Evolutionary conservation across 2,113 vertebrate species (phyloP).

Genomic region (Petroica traversi): DNA sequence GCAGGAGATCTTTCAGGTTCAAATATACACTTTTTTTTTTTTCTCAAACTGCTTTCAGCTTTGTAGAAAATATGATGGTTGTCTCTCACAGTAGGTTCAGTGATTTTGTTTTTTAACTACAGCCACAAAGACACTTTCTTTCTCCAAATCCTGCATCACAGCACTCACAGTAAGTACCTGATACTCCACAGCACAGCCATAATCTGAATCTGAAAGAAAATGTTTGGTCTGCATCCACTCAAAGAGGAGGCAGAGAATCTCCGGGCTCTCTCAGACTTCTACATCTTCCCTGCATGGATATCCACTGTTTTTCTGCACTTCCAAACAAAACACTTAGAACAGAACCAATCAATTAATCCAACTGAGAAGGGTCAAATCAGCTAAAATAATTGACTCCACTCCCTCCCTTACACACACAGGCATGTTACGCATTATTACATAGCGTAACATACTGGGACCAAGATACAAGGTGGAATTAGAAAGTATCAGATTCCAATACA

Average conservation of each 20-base stretch:
- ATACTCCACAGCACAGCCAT: not conserved
- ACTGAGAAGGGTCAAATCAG: not conserved
- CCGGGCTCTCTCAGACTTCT: not conserved
- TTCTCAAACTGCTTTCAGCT: not conserved
- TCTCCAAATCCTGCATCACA: not conserved
- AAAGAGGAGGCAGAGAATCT: not conserved
- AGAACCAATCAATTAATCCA: not conserved
- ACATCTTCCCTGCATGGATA: not conserved
- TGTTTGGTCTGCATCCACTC: not conserved
- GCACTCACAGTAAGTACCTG: not conserved
- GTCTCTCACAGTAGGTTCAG: not conserved
- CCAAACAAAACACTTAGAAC: not conserved
- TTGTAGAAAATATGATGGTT: not conserved
- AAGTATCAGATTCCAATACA: not conserved
- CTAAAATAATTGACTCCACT: not conserved
- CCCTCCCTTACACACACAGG: not conserved
- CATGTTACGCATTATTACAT: rapidly evolving
- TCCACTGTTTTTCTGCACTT: not conserved
- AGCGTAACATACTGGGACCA: not conserved
- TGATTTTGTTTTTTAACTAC: not conserved
- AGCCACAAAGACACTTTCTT: not conserved
- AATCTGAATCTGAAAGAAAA: not conserved
- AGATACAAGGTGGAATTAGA: not conserved
- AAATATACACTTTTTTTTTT: not conserved
- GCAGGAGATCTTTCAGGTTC: constrained; percentile 10